Evolutionary conservation across 2,888 invertebrate species (phyloP).

Genomic region (Sinelater perroti): DNA sequence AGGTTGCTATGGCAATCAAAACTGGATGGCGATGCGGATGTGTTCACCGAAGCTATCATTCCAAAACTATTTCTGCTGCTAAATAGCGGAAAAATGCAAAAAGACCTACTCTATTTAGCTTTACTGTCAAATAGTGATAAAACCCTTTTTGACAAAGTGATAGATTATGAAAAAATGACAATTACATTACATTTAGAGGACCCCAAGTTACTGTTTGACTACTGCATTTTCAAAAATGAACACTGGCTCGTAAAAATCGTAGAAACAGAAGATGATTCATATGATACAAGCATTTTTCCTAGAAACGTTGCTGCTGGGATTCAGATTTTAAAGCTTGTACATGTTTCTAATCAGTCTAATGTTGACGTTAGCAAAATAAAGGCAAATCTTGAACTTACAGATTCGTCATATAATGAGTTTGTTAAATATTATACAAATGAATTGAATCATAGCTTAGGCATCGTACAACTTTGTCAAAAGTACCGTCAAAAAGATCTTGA

Average conservation of each 20-base stretch:
- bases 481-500: slow-evolving; percentile 34
- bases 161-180: slow-evolving; percentile 46
- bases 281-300: slow-evolving; percentile 39
- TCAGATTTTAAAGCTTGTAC: slow-evolving; percentile 47
- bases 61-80: slow-evolving; percentile 33
- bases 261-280: slow-evolving; percentile 38
- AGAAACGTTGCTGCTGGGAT: slow-evolving; percentile 29
- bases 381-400: neutral
- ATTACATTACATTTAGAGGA: slow-evolving; percentile 48
- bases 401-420: slow-evolving; percentile 15
- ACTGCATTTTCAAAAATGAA: slow-evolving; percentile 50
- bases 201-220: slow-evolving; percentile 52
- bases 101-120: slow-evolving; percentile 40
- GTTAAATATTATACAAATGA: slow-evolving; percentile 20
- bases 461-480: slow-evolving; percentile 49
- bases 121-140: slow-evolving; percentile 35
- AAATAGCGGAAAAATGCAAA: slow-evolving; percentile 29
- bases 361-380: slow-evolving; percentile 40
- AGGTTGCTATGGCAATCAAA: slow-evolving; percentile 20
- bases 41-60: slow-evolving; percentile 25
- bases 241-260: slow-evolving; percentile 56
- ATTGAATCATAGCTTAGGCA: slow-evolving; percentile 41
- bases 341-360: slow-evolving; percentile 45
- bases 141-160: slow-evolving; percentile 25
- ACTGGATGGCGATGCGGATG: slow-evolving; percentile 16